Base-by-base conservation (phyloP, 2,113 vertebrate genomes). In the Eptesicus fuscus region DNA sequence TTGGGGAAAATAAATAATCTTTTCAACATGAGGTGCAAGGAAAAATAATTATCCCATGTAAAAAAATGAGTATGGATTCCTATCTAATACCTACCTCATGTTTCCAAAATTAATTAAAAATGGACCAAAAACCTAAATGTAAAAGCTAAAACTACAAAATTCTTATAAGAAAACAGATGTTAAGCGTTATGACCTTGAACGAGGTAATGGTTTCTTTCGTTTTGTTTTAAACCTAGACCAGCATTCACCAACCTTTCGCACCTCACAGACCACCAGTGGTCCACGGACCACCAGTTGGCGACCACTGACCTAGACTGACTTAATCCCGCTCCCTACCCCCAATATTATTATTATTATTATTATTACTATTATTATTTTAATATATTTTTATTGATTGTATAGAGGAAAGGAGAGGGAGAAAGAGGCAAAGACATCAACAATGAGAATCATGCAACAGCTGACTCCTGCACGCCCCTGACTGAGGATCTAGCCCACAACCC, bases 121-220 rank as follows among this genome's bases (percentile, higher is more conserved):
- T 89, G 63, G 30, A 42, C 70, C 40, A 85, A 85, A 89, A 42
- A 83, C 35, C n/a, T 87, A 93, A 74, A 76, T 70, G 13, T 93
- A 94, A 92, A 30, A 87, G 44, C 25, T 95, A 88, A 94, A 94
- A 86, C 20, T 74, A 73, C 69, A 92, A 91, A 74, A 88, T 74
- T 67, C 59, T 87, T 90, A 53, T 25, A 80, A 87, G 32, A 94
- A 96, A 96, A 89, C 49, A 92, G 59, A 25, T 86, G 2, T 59
- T 87, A 87, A 93, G 70, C 40, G 69, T 94, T 23, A 56, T 67
- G 37, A 32, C 4, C 9, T 90, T 89, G 56, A 63, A 88, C 61
- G 84, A 84, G 35, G 8, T 25, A 83, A 86, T 71, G 17, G 16
- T 82, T 90, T 94, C 30, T 92, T 65, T 22, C 47, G 28, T 32